A percentile compares a stretch with the other conserved stretches of the same genome.
Evolutionary conservation across 2,797 vertebrate species (phyloP).

Genomic region (Clarias laeviceps): DNA sequence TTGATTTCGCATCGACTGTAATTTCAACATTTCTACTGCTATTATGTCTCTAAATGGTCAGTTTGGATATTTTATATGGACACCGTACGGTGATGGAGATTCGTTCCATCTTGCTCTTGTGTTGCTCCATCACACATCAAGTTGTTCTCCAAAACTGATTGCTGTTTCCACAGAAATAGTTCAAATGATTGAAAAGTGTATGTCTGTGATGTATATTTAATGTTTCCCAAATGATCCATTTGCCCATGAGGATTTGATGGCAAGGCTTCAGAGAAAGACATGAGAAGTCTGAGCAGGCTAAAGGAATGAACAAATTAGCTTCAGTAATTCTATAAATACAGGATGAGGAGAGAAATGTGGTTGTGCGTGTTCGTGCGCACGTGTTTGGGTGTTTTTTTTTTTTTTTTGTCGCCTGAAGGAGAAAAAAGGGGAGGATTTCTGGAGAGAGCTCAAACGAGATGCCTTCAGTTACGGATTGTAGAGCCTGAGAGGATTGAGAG

Average conservation of each 20-base stretch:
- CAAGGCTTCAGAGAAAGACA: constrained; percentile 4
- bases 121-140: not conserved
- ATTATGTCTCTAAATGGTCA: not conserved
- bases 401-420: constrained; percentile 36
- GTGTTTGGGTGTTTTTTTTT: constrained; percentile 43
- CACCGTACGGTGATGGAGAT: not conserved
- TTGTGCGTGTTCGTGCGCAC: not conserved
- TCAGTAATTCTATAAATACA: constrained; percentile 17
- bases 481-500: constrained; percentile 20
- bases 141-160: not conserved
- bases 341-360: not conserved
- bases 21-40: not conserved
- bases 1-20: too few relatives aligned
- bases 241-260: not conserved
- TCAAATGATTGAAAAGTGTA: not conserved
- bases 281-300: not conserved
- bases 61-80: not conserved
- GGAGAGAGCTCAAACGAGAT: constrained; percentile 50
- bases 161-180: not conserved
- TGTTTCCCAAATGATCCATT: not conserved
- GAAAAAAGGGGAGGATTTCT: constrained; percentile 39
- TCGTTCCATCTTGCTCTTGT: not conserved
- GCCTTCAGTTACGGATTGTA: constrained; percentile 47
- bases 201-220: not conserved
- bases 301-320: constrained; percentile 30